A percentile compares a stretch with the other conserved stretches of the same genome.
Evolutionary conservation across 2,113 vertebrate species (phyloP).

Genomic region (Philantomba maxwellii): DNA sequence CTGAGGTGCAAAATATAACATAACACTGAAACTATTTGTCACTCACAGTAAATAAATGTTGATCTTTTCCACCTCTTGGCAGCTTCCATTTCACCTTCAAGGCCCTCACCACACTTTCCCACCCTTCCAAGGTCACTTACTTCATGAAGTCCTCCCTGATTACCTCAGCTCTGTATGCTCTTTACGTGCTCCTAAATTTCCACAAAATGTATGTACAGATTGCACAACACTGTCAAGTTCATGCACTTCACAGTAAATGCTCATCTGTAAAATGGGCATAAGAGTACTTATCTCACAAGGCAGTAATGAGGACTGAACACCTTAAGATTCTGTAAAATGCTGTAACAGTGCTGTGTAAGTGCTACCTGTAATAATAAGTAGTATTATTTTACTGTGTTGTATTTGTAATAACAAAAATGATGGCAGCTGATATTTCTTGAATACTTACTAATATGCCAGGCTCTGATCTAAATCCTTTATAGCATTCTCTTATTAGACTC

Average conservation of each 20-base stretch:
- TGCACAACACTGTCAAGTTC: background rate
- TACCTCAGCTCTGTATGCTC: background rate
- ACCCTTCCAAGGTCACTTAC: background rate
- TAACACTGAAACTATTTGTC: background rate
- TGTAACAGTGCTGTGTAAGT: background rate
- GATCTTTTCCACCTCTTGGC: background rate
- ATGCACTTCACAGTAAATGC: background rate
- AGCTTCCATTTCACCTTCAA: background rate
- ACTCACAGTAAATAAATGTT: background rate
- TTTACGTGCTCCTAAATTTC: background rate
- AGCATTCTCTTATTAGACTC: background rate
- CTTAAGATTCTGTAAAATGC: background rate
- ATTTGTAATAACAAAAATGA: background rate
- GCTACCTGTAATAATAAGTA: background rate
- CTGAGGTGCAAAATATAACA: background rate
- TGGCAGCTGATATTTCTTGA: background rate
- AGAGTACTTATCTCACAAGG: background rate
- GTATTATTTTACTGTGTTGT: background rate
- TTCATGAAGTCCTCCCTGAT: background rate
- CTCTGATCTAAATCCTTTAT: background rate
- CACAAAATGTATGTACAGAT: background rate
- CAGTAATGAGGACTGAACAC: background rate
- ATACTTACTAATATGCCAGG: background rate
- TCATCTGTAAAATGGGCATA: background rate
- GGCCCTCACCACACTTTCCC: background rate